Base-by-base conservation (phyloP, 2,888 invertebrate genomes). In the Eucriotettix oculatus region DNA sequence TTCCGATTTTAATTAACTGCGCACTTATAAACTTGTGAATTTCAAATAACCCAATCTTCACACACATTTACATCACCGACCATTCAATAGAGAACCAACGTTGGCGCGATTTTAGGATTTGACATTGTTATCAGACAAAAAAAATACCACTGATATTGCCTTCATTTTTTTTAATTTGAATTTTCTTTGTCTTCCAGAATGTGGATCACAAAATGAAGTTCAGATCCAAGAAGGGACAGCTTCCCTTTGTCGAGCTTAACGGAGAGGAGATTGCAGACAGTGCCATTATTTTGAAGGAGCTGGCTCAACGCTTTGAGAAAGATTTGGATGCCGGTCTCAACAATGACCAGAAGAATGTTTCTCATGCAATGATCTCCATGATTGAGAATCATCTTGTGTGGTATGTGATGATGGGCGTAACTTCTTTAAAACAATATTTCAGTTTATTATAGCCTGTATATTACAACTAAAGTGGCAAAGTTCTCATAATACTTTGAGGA, bases 191-290 rank as follows among this genome's bases (percentile, higher is more conserved):
- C 10, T 61, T 63, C 10, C 82, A 94, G 93, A 94, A 94, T 78
- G 90, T 94, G 66, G 92, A 93, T 73, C 93, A 94, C 77, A 92
- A 91, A 79, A 84, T 91, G 79, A 90, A 91, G 72, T 90, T 87
- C 80, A 87, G 90, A 68, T 94, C 93, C 68, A 90, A 90, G 80
- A 95, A 95, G 73, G 94, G 94, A 56, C 91, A 90, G 74, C 78
- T 96, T 68, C 97, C 96, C 44, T 97, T 96, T 77, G 82, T 97
- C 67, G 94, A 96, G 74, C 73, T 96, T 64, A 96, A 97, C 72
- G 96, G 95, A 54, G 90, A 92, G 71, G 93, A 96, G 76, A 86
- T 94, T 66, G 87, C 93, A 56, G 96, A 96, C 76, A 92, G 92
- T 71, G 82, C 88, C 65, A 85, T 92, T 69, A 93, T 95, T 70